Evolutionary conservation across 2,113 vertebrate species (phyloP).

Genomic region (Microcebus tavaratra): DNA sequence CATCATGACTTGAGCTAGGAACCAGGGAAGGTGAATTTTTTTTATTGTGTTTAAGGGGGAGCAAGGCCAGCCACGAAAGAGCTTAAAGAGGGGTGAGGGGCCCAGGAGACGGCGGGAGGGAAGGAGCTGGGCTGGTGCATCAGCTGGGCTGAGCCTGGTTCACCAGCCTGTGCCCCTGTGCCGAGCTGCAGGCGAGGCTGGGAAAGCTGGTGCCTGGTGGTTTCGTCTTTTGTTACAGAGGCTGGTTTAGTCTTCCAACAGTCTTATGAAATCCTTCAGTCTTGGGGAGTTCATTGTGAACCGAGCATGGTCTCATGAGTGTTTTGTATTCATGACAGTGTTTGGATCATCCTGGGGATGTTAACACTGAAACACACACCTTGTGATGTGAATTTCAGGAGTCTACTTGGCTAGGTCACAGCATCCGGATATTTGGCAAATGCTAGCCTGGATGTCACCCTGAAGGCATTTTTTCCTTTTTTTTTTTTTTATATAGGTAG

Average conservation of each 20-base stretch:
- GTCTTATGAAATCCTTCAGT: neutral
- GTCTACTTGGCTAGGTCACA: neutral
- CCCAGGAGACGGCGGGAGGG: neutral
- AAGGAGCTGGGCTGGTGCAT: neutral
- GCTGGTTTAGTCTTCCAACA: neutral
- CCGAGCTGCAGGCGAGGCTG: neutral
- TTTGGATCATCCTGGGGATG: neutral
- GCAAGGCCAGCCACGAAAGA: neutral
- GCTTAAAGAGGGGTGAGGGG: neutral
- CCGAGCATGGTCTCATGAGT: neutral
- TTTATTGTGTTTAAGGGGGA: neutral
- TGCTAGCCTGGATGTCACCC: neutral
- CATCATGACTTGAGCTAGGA: neutral
- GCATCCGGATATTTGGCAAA: neutral
- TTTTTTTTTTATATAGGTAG: too few relatives aligned
- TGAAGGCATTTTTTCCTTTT: too few relatives aligned
- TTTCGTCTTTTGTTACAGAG: neutral
- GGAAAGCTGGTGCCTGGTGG: neutral
- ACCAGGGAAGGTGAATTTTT: neutral
- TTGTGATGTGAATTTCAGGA: neutral
- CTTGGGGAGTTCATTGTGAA: neutral
- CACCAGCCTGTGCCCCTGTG: too few relatives aligned
- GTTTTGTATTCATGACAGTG: neutral
- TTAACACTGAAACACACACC: neutral
- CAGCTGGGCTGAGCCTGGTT: neutral